Conservation (phyloP, 1,140 invertebrate species). For the Chironomus striatipennis region DNA sequence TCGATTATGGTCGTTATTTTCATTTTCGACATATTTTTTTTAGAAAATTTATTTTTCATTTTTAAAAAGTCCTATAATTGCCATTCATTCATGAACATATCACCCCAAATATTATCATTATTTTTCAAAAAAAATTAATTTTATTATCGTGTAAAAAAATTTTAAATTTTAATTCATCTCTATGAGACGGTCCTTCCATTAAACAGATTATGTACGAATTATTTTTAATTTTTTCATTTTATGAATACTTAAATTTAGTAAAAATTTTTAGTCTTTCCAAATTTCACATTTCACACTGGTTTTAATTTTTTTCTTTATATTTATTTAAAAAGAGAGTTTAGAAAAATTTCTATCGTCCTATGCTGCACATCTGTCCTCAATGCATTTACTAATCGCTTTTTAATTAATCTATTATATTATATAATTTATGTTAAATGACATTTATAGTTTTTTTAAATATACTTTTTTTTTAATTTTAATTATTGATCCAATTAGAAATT, state of each 20-base stretch:
- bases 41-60: background rate
- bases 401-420: background rate
- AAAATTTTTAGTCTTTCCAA: slow-evolving; percentile 20
- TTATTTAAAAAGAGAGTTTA: background rate
- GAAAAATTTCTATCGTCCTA: background rate
- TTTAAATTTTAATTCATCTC: background rate
- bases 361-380: background rate
- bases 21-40: no score
- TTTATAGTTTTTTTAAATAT: background rate
- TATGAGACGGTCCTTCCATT: no score
- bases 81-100: slow-evolving; percentile 9
- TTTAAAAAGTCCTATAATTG: slow-evolving; percentile 9
- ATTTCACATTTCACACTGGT: slow-evolving; percentile 19
- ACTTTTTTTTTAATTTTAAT: background rate
- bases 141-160: background rate
- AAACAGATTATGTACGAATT: no score
- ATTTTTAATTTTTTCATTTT: no score
- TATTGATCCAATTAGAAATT: slow-evolving; percentile 22
- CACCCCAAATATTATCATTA: background rate
- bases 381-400: no score
- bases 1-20: background rate
- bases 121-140: background rate
- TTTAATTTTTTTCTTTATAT: background rate
- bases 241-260: no score
- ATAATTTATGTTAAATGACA: background rate